Base-by-base conservation (phyloP, 2,113 vertebrate genomes). In the Paralichthys olivaceus region DNA sequence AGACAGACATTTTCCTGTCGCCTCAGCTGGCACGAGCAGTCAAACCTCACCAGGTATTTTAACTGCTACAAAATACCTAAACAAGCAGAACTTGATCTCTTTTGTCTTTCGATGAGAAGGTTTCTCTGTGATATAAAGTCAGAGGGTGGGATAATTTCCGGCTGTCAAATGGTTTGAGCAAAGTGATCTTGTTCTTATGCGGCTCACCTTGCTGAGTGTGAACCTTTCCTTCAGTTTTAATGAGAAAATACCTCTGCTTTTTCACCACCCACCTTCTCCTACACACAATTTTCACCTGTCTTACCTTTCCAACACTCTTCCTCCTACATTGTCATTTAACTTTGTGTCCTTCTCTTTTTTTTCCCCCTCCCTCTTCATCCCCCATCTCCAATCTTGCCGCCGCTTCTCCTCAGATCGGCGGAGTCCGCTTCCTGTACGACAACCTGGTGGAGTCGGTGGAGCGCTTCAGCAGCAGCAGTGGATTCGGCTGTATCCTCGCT, bases 401-500 rank as follows among this genome's bases (percentile, higher is more conserved):
- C 7, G 34, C 20, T 14, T 17, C n/a, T 8, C 29, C 76, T 58
- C 91, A 99, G 98, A 96, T 99, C 58, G 96, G 97, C 5, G 98
- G 97, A 3, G 97, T 99, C 79, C 96, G 97, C 34, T 99, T 99
- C 89, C 93, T 99, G 9, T 99, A 99, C 25, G 97, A 98, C 87
- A 99, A 99, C 90, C 92, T 99, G 89, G 95, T 99, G 14, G 98
- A 99, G 88, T 98, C 97, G 1, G 83, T 96, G 94, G 96, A 98
- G 88, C 94, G 94, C 29, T 99, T 97, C 90, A 89, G 95, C 90
- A 95, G 93, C 92, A 97, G 96, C 91, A 95, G 93, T 70, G 98
- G 98, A 0, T 98, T 99, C 68, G 98, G 98, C 87, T 99, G 98
- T 77, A 97, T 99, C 89, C 95, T 99, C 75, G 98, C 97, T 43